phyloP scores from a whole-genome alignment of 2,888 invertebrate genomes.

The Stenodema calcarata region DNA sequence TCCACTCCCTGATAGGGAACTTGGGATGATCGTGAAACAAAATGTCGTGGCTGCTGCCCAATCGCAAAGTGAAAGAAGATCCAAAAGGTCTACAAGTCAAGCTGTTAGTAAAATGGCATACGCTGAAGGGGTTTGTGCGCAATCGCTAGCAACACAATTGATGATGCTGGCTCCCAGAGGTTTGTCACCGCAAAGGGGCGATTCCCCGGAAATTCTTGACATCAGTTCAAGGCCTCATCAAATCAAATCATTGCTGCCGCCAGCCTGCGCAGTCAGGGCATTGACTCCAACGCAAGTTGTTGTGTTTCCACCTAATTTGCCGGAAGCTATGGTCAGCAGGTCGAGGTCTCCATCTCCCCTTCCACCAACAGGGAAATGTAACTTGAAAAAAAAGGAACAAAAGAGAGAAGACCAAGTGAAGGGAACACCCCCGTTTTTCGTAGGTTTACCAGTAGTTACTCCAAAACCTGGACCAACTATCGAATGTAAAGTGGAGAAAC shows the following conservation, averaged over 20 bases:
- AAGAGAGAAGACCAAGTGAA: not conserved
- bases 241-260: slow-evolving; percentile 56
- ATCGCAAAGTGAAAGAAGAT: not conserved
- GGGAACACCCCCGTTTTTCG: slow-evolving; percentile 32
- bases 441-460: slow-evolving; percentile 33
- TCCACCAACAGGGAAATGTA: not conserved
- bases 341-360: slow-evolving; percentile 56
- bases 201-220: slow-evolving; percentile 54
- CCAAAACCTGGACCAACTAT: slow-evolving; percentile 26
- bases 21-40: slow-evolving; percentile 24
- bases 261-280: slow-evolving; percentile 55
- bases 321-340: slow-evolving; percentile 51
- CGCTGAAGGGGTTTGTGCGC: not conserved
- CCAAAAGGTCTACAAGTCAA: slow-evolving; percentile 24
- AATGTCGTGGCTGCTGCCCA: slow-evolving; percentile 33
- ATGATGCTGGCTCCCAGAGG: not conserved
- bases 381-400: not conserved
- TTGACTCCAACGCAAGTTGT: slow-evolving; percentile 56
- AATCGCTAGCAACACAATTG: slow-evolving; percentile 1
- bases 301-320: slow-evolving; percentile 57
- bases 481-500: slow-evolving; percentile 28
- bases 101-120: not conserved
- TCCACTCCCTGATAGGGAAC: slow-evolving; percentile 11
- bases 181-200: slow-evolving; percentile 18
- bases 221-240: slow-evolving; percentile 55